Evolutionary conservation across 1,140 invertebrate genomes (phyloP), one percentile per base, ranked within the genome.

Genomic region (Capitella teleta): DNA sequence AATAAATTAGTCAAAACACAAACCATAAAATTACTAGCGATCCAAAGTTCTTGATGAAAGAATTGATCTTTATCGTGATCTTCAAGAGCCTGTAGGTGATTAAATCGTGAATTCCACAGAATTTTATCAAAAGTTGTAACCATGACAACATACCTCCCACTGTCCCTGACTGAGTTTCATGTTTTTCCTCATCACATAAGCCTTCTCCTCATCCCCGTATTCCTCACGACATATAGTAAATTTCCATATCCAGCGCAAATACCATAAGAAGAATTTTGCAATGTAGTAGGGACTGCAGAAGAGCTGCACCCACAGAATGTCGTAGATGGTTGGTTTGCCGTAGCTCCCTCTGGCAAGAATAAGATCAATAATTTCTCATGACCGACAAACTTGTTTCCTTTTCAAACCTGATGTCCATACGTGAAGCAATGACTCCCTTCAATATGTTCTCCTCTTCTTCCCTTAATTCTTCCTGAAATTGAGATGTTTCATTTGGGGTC

Each of bases 301-400:
- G 28, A 92, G 63, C 67, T 90, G 85, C 46, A 90, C 73, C 82
- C 85, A 87, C 8, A 92, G 67, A 1, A 91, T 79, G 68, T 91
- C 82, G 26, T 70, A 73, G 3, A 84, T 63, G 47, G 78, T 79
- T 5, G 86, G 86, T 64, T 86, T 88, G 0, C 84, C 83, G 71
- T 90, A 92, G 5, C 86, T 85, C 3, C 88, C 88, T 63, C 85
- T 78, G 56, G 48, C 67, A 59, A 57, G 58, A 44, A 32, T 19
- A 46, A 34, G 14, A 43, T 44, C 14, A 51, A 49, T 25, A 34
- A 14, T 6, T 49, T 14, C 16, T 18, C 36, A 37, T 37, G 21
- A 37, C 6, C 3, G 32, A 16, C 10, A 10, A 34, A 34, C 32
- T 12, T 12, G 10, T 12, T 34, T 34, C 10, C 10, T 34, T n/a